Base-by-base conservation (phyloP, 2,888 invertebrate genomes). In the Heliconius charithonia region DNA sequence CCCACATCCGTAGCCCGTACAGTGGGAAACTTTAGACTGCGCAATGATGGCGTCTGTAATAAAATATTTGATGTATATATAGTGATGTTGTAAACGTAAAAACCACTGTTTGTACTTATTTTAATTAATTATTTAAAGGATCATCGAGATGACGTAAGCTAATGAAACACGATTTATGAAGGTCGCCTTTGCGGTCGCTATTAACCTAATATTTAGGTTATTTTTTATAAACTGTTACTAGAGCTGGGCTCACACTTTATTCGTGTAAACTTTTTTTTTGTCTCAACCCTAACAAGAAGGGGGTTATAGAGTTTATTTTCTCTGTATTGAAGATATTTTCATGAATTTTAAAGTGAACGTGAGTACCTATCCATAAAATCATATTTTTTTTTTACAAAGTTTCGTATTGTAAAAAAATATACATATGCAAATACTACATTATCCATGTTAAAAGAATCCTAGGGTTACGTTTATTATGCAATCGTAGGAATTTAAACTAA, bases 121-220 rank as follows among this genome's bases (percentile, higher is more conserved):
- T 41, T 69, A 69, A 69, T 69, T 13, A 69, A 69, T 69, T 41
- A 69, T 67, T 69, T 41, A 16, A 69, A 69, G 67, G 41, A 69
- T 69, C 67, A 69, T 69, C 67, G 16, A 41, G 25, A 41, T 69
- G 67, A 69, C 67, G 67, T 69, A 69, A 69, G 67, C 67, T 69
- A 69, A 69, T 69, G 67, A 69, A 69, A 69, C 67, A 37, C n/a
- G 16, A 69, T 69, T 69, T 69, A 69, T 69, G 41, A 69, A 69
- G 67, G 67, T 67, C 67, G 37, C 41, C 67, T 12, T 25, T 69
- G 67, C 41, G 67, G 67, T 41, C 25, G 41, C 67, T 41, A 69
- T 69, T 69, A 69, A 69, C 67, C 67, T 41, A 41, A 69, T 69
- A 41, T 69, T 41, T 69, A 41, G 67, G 67, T 69, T 41, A 6